Evolutionary conservation across 1,140 invertebrate genomes (phyloP), one percentile per base, ranked within the genome.

Genomic region (Zaprionus lachaisei): DNA sequence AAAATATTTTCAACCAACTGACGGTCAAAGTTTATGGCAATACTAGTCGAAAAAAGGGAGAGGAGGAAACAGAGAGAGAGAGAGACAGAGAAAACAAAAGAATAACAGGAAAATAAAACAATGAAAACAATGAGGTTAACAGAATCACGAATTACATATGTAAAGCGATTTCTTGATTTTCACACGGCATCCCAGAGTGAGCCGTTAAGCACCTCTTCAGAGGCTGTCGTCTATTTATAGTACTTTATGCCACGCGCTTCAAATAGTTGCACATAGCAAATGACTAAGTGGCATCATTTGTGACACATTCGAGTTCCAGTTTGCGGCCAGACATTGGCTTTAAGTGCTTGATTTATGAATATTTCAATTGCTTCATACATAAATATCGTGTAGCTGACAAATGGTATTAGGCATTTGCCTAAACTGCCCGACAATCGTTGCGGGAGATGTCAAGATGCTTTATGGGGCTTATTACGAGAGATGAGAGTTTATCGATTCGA

Each of bases 341-440:
- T 86, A 89, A 83, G 83, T 87, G 72, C 77, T 87, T 86, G 83
- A 86, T 86, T 86, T 86, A 86, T 86, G 70, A 73, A 77, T 79
- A 72, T 78, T 89, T 83, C 80, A 89, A 86, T 86, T 86, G 83
- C 80, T 77, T 58, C 74, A 89, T 89, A 78, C 83, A 86, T 86
- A 86, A 86, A 86, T 86, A 86, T 86, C 41, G 41, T 83, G 79
- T 51, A 80, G 77, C 83, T 86, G 83, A 86, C 83, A 86, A 86
- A 86, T 86, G 83, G 83, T 80, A 86, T 89, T 86, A 86, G 83
- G 83, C 77, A 75, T 75, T 75, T 64, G 58, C 65, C 26, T 66
- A 61, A 62, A 70, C 77, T 41, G 67, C 38, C 51, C 58, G 65
- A 57, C 66, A 75, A 75, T 51, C 72, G 54, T 64, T 72, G 77